A percentile compares a stretch with the other conserved stretches of the same genome.
These are phyloP conservation scores for Hemicrepidius hirtus DNA, from an alignment of 2,888 invertebrate genomes.

Conservation along the genomic window DNA sequence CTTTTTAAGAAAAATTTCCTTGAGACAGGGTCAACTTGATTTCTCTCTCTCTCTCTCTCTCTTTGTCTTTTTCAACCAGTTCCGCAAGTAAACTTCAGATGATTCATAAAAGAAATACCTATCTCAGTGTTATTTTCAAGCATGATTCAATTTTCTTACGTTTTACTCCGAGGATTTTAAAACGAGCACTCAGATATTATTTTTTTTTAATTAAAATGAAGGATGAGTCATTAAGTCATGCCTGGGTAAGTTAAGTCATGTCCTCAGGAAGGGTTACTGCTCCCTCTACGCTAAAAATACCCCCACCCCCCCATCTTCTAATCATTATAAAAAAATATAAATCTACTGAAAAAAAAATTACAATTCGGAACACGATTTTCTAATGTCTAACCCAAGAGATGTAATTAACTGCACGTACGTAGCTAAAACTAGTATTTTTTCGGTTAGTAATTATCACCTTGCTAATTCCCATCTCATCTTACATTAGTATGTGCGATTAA, in stretches of 20 bases:
- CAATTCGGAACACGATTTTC: not conserved
- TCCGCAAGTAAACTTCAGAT: conserved; percentile 23
- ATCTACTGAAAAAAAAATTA: too few relatives aligned
- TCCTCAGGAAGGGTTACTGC: too few relatives aligned
- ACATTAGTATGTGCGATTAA: conserved; percentile 14
- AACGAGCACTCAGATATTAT: too few relatives aligned
- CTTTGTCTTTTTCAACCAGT: too few relatives aligned
- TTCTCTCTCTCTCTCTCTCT: not conserved
- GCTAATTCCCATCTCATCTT: conserved; percentile 9
- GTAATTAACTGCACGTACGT: conserved; percentile 19
- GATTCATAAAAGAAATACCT: conserved; percentile 14
- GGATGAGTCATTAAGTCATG: too few relatives aligned
- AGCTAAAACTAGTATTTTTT: not conserved
- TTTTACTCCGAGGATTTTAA: not conserved
- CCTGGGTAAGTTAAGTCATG: too few relatives aligned
- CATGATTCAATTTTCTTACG: not conserved
- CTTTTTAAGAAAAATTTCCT: too few relatives aligned
- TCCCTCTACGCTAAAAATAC: too few relatives aligned
- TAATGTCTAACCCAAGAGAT: not conserved
- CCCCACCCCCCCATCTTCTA: too few relatives aligned
- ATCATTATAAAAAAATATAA: too few relatives aligned
- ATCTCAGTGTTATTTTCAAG: conserved; percentile 14
- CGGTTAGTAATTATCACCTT: conserved; percentile 16
- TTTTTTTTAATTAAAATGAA: too few relatives aligned
- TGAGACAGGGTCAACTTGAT: conserved; percentile 14